Conservation (phyloP, 1,140 invertebrate genomes). For the Drosophila dunni region DNA sequence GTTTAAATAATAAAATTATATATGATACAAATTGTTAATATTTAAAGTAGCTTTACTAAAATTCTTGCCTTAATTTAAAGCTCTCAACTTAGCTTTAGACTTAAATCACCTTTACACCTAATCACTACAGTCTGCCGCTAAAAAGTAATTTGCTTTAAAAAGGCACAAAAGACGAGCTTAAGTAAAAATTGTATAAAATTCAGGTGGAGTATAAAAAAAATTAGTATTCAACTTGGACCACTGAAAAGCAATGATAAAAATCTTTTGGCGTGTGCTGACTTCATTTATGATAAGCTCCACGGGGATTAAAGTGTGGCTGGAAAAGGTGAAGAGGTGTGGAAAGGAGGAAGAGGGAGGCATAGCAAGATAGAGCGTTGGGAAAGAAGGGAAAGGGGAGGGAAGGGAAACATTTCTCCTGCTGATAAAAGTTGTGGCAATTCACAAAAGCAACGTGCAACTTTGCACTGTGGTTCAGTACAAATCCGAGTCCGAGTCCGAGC, state of each 20-base stretch:
- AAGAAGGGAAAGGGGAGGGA: background rate
- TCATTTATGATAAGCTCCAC: slow-evolving; percentile 46
- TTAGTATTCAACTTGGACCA: slow-evolving; percentile 25
- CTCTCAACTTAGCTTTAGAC: too few relatives aligned
- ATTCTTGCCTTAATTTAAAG: too few relatives aligned
- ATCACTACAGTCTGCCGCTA: background rate
- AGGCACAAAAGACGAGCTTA: too few relatives aligned
- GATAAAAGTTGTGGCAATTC: slow-evolving; percentile 58
- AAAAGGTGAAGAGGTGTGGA: background rate
- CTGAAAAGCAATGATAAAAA: slow-evolving; percentile 4
- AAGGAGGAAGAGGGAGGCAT: background rate
- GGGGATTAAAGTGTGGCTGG: slow-evolving; percentile 45
- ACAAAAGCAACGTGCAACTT: slow-evolving; percentile 45
- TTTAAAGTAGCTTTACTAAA: too few relatives aligned
- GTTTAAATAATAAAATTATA: too few relatives aligned
- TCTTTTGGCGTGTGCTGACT: slow-evolving; percentile 19
- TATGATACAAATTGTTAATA: too few relatives aligned
- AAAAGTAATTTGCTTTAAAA: too few relatives aligned
- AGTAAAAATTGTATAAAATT: background rate
- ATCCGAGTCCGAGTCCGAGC: background rate
- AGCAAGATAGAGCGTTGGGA: background rate
- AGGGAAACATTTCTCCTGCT: slow-evolving; percentile 12
- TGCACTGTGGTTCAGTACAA: slow-evolving; percentile 16
- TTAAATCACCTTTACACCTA: background rate
- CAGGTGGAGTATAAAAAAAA: background rate